Base-by-base conservation (phyloP, 2,797 vertebrate species). In the Muscicapa comitata region DNA sequence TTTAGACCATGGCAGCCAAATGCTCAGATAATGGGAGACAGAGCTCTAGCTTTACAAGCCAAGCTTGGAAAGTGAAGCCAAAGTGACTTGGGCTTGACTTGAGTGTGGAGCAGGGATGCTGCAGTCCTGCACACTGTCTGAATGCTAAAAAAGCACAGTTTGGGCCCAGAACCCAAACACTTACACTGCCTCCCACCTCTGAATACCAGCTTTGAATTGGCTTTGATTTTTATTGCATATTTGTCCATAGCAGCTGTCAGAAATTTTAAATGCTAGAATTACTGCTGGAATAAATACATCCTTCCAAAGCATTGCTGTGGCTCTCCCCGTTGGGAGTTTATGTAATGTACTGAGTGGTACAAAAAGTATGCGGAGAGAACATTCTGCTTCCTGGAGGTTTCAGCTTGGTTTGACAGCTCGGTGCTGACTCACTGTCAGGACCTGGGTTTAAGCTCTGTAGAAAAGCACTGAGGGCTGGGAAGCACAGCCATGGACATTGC, bases 181-280 rank as follows among this genome's bases (percentile, higher is more conserved):
- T 72, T n/a, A 23, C 1, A 4, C 59, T 76, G 13, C 29, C 54
- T 89, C 61, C 71, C 38, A 84, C 73, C 71, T 93, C 85, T 63
- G 45, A 82, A 94, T 78, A 86, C 73, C 53, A 82, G 78, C 82
- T 91, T 86, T 63, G 83, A 90, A 61, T 94, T 88, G 87, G 75
- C 74, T 87, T 90, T 59, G 62, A 47, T 89, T 95, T 90, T 71
- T 92, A 26, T 9, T 58, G 58, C 48, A 28, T 90, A 74, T 90
- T 96, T 96, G 87, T 94, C 62, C 40, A 42, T 55, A 95, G 94
- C 95, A 96, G 95, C 96, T 96, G 92, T 97, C 95, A 94, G 95
- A 93, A 94, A 80, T 65, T 84, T 95, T 85, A 83, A 78, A 90
- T 87, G 91, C 93, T 94, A 35, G 86, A 92, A 94, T 97, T 95